phyloP scores from a whole-genome alignment of 2,797 vertebrate species.

The Ptychadena robeensis region DNA sequence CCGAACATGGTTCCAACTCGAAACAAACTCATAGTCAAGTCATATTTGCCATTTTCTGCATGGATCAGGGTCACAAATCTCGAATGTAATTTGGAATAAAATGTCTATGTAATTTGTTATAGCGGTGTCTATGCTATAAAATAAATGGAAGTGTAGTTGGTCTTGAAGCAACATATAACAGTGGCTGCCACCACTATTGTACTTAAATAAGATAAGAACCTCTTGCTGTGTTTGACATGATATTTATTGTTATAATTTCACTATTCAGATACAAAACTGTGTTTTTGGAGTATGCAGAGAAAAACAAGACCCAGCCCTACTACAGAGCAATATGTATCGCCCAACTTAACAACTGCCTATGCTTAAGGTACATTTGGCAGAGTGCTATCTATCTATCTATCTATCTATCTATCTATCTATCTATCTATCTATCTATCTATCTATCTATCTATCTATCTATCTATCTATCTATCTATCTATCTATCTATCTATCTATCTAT shows the following conservation, averaged over 20 bases:
- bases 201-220: no score
- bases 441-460: background rate
- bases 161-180: no score
- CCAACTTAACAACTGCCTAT: conserved; percentile 81
- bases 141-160: no score
- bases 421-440: conserved; percentile 9
- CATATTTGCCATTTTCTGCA: no score
- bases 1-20: no score
- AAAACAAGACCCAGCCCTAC: conserved; percentile 70
- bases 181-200: no score
- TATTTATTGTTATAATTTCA: background rate
- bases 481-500: background rate
- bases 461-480: background rate
- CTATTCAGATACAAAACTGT: conserved; percentile 80
- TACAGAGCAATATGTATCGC: conserved; percentile 77
- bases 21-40: no score
- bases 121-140: no score
- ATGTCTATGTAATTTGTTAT: no score
- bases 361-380: conserved; percentile 78
- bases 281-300: conserved; percentile 79
- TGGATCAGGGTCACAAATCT: no score
- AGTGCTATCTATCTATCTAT: background rate
- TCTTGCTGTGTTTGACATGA: no score
- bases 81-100: no score
- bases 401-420: background rate